Evolutionary conservation across 2,797 vertebrate species (phyloP).

Genomic region (Coendou prehensilis): DNA sequence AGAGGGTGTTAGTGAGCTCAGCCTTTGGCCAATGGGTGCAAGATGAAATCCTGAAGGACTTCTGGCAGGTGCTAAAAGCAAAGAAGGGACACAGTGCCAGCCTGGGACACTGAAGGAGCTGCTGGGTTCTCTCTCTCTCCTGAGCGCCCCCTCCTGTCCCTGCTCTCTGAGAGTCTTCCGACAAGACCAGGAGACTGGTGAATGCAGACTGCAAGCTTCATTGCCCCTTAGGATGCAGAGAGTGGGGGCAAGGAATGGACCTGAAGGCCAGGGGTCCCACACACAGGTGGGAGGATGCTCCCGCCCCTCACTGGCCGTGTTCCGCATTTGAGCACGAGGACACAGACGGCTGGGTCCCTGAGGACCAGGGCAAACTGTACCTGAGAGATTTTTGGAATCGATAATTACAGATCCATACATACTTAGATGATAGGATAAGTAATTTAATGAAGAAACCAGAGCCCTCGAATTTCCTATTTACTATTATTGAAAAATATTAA

Average conservation of each 20-base stretch:
- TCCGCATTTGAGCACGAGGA: not conserved
- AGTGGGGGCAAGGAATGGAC: not conserved
- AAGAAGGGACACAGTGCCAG: not conserved
- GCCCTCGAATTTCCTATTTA: not conserved
- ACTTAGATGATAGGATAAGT: not conserved
- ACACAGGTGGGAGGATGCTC: not conserved
- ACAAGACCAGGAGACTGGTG: not conserved
- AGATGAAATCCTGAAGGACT: not conserved
- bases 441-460: not conserved
- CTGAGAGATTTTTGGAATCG: slow-evolving; percentile 8
- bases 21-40: not conserved
- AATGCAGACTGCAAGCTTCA: not conserved
- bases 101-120: not conserved
- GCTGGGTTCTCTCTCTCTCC: not conserved
- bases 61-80: not conserved
- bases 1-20: not conserved
- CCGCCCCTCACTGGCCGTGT: not conserved
- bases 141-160: not conserved
- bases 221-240: not conserved
- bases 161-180: not conserved
- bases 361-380: not conserved
- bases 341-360: not conserved
- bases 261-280: not conserved
- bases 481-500: not conserved
- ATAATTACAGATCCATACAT: not conserved